Evolutionary conservation across 2,888 invertebrate genomes (phyloP).

Genomic region (Mystacides longicornis): DNA sequence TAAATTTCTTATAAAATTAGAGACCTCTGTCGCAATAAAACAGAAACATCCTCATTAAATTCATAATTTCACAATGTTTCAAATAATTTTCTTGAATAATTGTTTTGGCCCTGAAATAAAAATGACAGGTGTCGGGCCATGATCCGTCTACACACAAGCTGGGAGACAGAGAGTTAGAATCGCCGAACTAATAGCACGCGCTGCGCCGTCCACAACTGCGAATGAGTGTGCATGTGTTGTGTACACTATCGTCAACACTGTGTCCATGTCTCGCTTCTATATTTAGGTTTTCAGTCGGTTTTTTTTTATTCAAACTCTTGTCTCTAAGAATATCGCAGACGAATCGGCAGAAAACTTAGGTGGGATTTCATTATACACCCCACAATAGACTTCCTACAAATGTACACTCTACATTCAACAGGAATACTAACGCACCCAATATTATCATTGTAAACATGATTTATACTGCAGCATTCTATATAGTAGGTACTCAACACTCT

Average conservation of each 20-base stretch:
- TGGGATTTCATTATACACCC: neutral
- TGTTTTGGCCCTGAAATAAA: too few relatives aligned
- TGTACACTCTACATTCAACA: neutral
- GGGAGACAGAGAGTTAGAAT: neutral
- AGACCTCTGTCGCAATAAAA: too few relatives aligned
- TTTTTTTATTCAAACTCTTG: conserved; percentile 2
- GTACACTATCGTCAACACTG: neutral
- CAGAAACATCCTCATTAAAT: too few relatives aligned
- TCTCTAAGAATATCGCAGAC: conserved; percentile 1
- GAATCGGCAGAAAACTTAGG: neutral
- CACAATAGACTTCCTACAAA: neutral
- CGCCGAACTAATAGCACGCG: neutral
- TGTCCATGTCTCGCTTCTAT: conserved; percentile 1
- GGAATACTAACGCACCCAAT: neutral
- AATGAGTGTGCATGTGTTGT: neutral
- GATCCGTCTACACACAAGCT: neutral
- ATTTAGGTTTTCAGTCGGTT: neutral
- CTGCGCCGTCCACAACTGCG: neutral
- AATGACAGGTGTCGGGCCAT: neutral
- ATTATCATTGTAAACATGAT: neutral
- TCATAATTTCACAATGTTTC: too few relatives aligned
- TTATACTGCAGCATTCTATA: neutral
- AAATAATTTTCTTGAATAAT: too few relatives aligned
- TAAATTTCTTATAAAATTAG: too few relatives aligned
- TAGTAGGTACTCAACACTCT: too few relatives aligned